These are phyloP conservation scores for Onychomys arenicola DNA, from an alignment of 2,797 vertebrate species.

Conservation along the genomic window DNA sequence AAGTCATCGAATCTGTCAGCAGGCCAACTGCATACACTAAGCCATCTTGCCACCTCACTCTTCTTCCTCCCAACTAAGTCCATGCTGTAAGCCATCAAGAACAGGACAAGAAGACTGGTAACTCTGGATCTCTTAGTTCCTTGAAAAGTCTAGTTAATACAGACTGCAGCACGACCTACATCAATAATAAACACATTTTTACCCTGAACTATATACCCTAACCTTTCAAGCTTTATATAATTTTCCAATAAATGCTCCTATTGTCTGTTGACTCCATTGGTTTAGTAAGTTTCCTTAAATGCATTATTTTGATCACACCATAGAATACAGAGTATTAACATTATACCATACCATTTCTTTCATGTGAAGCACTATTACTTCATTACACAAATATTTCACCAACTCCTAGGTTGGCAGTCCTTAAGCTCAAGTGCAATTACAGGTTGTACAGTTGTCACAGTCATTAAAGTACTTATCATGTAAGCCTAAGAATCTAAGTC, in stretches of 20 bases:
- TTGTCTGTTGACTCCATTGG: background rate
- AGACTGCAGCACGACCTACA: background rate
- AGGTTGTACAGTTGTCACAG: background rate
- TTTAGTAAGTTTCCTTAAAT: constrained; percentile 23
- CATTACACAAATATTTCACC: constrained; percentile 41
- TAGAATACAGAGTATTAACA: constrained; percentile 18
- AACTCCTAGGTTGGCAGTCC: background rate
- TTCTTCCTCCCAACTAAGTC: background rate
- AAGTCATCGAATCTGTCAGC: background rate
- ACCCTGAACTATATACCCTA: background rate
- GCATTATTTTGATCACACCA: constrained; percentile 51
- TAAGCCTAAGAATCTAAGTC: background rate
- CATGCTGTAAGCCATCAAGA: background rate
- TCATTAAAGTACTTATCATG: background rate
- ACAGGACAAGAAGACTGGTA: background rate
- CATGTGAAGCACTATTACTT: background rate
- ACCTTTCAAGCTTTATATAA: background rate
- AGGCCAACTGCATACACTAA: background rate
- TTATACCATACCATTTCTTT: background rate
- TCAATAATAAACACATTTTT: background rate
- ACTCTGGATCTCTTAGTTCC: constrained; percentile 39
- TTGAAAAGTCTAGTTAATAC: constrained; percentile 45
- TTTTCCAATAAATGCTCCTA: background rate
- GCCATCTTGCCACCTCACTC: background rate
- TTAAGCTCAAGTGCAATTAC: background rate